A percentile compares a stretch with the other conserved stretches of the same genome.
Evolutionary conservation across 2,113 vertebrate species (phyloP).

Genomic region (Charina bottae): DNA sequence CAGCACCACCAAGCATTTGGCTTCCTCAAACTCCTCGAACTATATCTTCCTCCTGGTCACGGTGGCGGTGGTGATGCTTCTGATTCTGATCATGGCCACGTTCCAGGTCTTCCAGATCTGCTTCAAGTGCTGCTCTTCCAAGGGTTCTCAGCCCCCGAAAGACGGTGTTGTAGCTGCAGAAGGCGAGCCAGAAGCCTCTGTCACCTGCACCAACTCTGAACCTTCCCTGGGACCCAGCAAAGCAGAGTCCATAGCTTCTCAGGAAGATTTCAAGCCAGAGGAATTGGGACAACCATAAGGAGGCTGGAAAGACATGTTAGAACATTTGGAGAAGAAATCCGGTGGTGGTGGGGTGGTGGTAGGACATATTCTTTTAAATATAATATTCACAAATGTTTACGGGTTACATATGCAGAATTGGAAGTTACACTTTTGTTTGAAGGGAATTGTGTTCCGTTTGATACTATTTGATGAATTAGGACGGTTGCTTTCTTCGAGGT

Average conservation of each 20-base stretch:
- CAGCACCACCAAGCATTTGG: neutral
- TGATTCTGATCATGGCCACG: slow-evolving; percentile 71
- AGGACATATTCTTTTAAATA: neutral
- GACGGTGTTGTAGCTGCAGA: slow-evolving; percentile 14
- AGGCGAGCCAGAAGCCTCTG: slow-evolving; percentile 11
- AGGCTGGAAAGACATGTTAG: neutral
- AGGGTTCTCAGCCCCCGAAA: slow-evolving; percentile 38
- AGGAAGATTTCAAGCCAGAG: neutral
- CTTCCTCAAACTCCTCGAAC: slow-evolving; percentile 41
- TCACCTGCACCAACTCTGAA: slow-evolving; percentile 17
- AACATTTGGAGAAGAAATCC: neutral
- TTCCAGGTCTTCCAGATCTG: slow-evolving; percentile 73
- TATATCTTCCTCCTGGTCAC: slow-evolving; percentile 72
- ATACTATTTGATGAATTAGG: neutral
- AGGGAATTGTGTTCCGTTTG: neutral
- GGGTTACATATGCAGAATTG: neutral
- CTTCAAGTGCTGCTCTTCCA: slow-evolving; percentile 71
- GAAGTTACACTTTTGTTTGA: neutral
- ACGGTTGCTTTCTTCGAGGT: neutral
- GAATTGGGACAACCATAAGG: neutral
- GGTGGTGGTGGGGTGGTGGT: too few relatives aligned
- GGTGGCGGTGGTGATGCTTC: slow-evolving; percentile 68
- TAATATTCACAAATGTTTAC: neutral
- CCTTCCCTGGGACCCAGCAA: slow-evolving; percentile 23
- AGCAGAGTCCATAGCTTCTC: neutral